These are phyloP conservation scores for Lacanobia oleracea DNA, from an alignment of 2,888 invertebrate species.

Conservation along the genomic window DNA sequence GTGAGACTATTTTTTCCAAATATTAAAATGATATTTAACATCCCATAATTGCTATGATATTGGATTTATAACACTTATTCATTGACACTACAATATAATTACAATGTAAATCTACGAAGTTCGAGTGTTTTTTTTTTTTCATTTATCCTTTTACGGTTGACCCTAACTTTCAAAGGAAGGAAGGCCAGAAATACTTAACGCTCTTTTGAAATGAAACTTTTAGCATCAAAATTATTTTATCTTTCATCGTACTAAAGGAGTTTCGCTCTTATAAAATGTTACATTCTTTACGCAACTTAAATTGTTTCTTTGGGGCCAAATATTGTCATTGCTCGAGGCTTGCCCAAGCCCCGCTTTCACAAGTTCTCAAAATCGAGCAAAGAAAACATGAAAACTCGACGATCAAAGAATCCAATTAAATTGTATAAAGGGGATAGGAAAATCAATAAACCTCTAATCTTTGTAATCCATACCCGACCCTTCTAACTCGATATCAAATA, in stretches of 20 bases:
- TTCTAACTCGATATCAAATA: slow-evolving; percentile 46
- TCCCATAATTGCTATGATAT: slow-evolving; percentile 38
- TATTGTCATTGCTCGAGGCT: slow-evolving; percentile 36
- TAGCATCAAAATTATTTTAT: slow-evolving; percentile 21
- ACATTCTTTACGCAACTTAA: slow-evolving; percentile 30
- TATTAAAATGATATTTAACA: slow-evolving; percentile 22
- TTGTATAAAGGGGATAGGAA: slow-evolving; percentile 13
- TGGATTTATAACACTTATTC: slow-evolving; percentile 53
- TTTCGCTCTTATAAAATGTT: slow-evolving; percentile 35
- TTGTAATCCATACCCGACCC: slow-evolving; percentile 47
- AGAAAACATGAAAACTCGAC: slow-evolving; percentile 34
- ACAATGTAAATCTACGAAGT: slow-evolving; percentile 30
- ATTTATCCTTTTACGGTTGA: not conserved
- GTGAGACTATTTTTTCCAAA: slow-evolving; percentile 26
- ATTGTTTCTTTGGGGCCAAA: slow-evolving; percentile 37
- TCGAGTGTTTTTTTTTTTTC: slow-evolving; percentile 8
- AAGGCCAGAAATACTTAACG: slow-evolving; percentile 26
- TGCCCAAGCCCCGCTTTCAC: slow-evolving; percentile 14
- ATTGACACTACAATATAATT: slow-evolving; percentile 45
- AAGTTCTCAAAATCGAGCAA: slow-evolving; percentile 31
- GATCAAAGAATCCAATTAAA: slow-evolving; percentile 45
- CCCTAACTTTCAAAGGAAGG: slow-evolving; percentile 9
- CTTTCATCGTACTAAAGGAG: slow-evolving; percentile 15
- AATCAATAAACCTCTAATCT: slow-evolving; percentile 56
- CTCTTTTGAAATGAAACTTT: slow-evolving; percentile 32